phyloP scores from a whole-genome alignment of 2,797 vertebrate genomes.

The Mallotus villosus region DNA sequence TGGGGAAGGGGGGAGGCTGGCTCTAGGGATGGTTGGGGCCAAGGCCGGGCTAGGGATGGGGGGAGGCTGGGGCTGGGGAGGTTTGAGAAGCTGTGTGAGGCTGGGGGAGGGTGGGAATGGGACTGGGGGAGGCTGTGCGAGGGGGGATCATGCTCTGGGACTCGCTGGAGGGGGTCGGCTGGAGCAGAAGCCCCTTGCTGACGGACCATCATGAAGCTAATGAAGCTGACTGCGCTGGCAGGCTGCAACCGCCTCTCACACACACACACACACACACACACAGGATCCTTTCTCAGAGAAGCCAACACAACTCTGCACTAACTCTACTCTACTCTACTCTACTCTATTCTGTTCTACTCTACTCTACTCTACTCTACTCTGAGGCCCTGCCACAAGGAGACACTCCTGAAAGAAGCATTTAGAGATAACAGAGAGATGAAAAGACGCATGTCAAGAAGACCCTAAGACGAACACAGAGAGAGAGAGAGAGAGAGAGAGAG shows the following conservation, averaged over 20 bases:
- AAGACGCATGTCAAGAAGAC: slow-evolving; percentile 20
- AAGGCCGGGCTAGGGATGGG: slow-evolving; percentile 2
- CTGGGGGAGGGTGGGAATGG: slow-evolving; percentile 17
- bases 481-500: slow-evolving; percentile 9
- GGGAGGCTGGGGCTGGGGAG: slow-evolving; percentile 20
- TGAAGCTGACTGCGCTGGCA: slow-evolving; percentile 76
- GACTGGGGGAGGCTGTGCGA: slow-evolving; percentile 22
- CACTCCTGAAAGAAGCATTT: slow-evolving; percentile 27
- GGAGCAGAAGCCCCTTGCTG: slow-evolving; percentile 72
- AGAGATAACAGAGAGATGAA: slow-evolving; percentile 31
- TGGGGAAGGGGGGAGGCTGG: background rate
- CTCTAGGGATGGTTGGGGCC: slow-evolving; percentile 19
- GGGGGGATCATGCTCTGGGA: slow-evolving; percentile 75
- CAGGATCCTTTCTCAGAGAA: slow-evolving; percentile 18
- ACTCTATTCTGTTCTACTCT: background rate
- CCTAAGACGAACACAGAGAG: slow-evolving; percentile 24
- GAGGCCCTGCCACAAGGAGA: slow-evolving; percentile 34
- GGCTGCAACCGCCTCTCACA: slow-evolving; percentile 57
- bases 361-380: background rate
- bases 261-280: slow-evolving; percentile 19
- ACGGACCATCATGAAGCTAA: slow-evolving; percentile 81
- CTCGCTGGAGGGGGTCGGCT: slow-evolving; percentile 74
- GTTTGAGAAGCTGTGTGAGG: slow-evolving; percentile 16
- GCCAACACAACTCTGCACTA: slow-evolving; percentile 7
- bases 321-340: slow-evolving; percentile 4